Percentiles rank a stretch among this genome's conserved stretches.
Evolutionary conservation across 2,888 invertebrate species (phyloP).

Genomic region (Cephus runcator): DNA sequence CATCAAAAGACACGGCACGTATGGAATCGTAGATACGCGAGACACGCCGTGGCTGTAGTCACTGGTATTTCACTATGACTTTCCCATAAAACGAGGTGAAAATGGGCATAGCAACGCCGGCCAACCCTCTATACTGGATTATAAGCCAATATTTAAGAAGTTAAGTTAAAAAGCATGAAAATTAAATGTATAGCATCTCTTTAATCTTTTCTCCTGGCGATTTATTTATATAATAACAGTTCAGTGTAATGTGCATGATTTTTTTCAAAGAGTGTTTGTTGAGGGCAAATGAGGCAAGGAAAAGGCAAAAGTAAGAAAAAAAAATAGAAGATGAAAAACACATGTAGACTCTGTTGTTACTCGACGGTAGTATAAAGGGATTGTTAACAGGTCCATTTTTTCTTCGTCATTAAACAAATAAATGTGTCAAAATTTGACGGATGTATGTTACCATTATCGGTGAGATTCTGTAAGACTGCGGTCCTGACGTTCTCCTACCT

Average conservation of each 20-base stretch:
- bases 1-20: constrained; percentile 6
- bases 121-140: background rate
- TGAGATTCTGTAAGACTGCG: background rate
- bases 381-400: background rate
- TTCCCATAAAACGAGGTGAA: background rate
- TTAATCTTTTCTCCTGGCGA: background rate
- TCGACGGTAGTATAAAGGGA: background rate
- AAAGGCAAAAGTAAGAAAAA: background rate
- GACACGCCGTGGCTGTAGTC: background rate
- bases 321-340: background rate
- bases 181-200: background rate
- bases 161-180: background rate
- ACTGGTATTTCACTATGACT: background rate
- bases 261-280: background rate
- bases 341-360: background rate
- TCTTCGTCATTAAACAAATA: background rate
- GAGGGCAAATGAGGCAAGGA: background rate
- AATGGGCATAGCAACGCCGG: background rate
- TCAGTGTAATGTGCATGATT: background rate
- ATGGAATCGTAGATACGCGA: background rate
- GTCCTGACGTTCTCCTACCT: background rate
- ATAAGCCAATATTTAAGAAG: background rate
- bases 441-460: background rate
- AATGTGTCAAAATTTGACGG: background rate
- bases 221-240: background rate